Evolutionary conservation across 1,140 invertebrate species (phyloP), one percentile per base, ranked within the genome.

Genomic region (Drosophila parvula): DNA sequence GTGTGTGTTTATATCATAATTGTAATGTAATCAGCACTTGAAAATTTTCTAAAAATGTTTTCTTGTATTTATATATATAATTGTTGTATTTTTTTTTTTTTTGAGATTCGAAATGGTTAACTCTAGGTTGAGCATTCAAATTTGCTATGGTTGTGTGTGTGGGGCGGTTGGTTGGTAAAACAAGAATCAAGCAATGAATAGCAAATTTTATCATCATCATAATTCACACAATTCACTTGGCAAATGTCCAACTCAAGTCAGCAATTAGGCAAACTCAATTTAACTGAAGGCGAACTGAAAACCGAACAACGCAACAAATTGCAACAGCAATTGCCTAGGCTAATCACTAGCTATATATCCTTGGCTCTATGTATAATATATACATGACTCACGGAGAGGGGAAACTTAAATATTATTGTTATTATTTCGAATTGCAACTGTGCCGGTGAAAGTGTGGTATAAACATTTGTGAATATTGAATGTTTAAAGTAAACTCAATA

Each of bases 31-130:
- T 89, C 84, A 89, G 84, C 84, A 89, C 84, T 89, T 89, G 84
- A 89, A 89, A 89, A 89, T 89, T 90, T 79, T 78, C 84, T 90
- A 89, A 84, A 69, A 84, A 88, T 89, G 80, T 88, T 57, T 78
- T 30, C 62, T 22, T 53, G 32, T 63, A 47, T 75, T 76, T 59
- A 74, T 76, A 68, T 55, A 51, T 69, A 51, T 69, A 64, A 43
- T 70, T 63, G 63, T 36, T 55, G 43, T 36, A 68, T 56, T 50
- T 64, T 60, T 64, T 60, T 56, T 65, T 10, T 45, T 45, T 50
- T 67, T 60, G 38, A 61, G 47, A 51, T 63, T 84, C 59, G 62
- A 84, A 78, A 84, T 85, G 62, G 50, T 68, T 38, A 89, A 90
- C 70, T 89, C 85, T 89, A 90, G 44, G 58, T 76, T 71, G 84